phyloP scores from a whole-genome alignment of 64 coral and sea anemone genomes.

The Porites australiensis region DNA sequence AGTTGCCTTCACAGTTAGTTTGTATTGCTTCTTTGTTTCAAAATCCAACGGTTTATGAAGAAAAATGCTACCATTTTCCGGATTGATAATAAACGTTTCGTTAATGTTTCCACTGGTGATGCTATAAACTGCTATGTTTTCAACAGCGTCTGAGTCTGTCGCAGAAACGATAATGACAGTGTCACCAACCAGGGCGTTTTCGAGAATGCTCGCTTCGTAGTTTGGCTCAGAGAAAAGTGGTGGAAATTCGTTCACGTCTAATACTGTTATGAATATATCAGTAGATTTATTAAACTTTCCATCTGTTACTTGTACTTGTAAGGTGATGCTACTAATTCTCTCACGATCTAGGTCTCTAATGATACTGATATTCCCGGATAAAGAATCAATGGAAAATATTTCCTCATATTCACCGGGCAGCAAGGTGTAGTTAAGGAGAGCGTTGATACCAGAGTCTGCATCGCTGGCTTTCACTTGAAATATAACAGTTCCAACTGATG shows the following conservation, averaged over 20 bases:
- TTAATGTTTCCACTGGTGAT: background rate
- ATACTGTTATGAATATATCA: background rate
- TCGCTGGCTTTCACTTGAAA: too few relatives aligned
- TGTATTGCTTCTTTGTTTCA: background rate
- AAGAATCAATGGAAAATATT: conserved; percentile 3
- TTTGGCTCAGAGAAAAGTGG: background rate
- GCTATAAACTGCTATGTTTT: too few relatives aligned
- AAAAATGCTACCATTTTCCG: background rate
- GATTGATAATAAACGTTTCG: background rate
- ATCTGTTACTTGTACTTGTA: conserved; percentile 35
- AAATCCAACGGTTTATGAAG: conserved; percentile 2
- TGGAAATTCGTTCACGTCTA: conserved; percentile 12
- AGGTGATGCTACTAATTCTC: background rate
- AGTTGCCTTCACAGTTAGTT: background rate
- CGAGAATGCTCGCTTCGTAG: background rate
- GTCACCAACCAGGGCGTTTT: too few relatives aligned
- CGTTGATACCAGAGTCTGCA: too few relatives aligned
- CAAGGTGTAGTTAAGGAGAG: background rate
- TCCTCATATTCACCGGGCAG: background rate
- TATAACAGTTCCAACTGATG: too few relatives aligned
- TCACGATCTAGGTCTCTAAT: conserved; percentile 7
- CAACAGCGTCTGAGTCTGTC: too few relatives aligned
- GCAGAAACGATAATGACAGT: too few relatives aligned
- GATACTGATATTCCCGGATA: conserved; percentile 35
- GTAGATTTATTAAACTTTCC: conserved; percentile 14